These are phyloP conservation scores for Latrodectus elegans DNA, from an alignment of 2,888 invertebrate species.

Conservation along the genomic window DNA sequence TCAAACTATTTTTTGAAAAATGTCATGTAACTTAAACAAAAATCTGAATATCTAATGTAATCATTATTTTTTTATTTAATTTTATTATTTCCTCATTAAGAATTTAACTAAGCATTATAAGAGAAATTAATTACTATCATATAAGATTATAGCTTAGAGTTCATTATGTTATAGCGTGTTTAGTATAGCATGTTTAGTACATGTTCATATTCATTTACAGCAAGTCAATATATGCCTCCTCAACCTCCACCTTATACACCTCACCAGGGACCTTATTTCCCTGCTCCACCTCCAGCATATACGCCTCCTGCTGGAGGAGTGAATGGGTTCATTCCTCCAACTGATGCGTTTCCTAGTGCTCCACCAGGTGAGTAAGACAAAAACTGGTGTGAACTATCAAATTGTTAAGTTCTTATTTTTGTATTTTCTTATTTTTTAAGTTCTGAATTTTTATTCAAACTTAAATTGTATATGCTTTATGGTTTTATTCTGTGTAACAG, in stretches of 20 bases:
- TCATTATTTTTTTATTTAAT: too few relatives aligned
- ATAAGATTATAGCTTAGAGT: too few relatives aligned
- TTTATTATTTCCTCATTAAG: too few relatives aligned
- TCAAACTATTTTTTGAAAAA: too few relatives aligned
- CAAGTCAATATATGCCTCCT: slow-evolving; percentile 80
- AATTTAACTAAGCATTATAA: too few relatives aligned
- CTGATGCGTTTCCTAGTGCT: slow-evolving; percentile 80
- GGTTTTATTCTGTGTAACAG: slow-evolving; percentile 74
- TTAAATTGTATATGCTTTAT: background rate
- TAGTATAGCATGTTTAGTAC: too few relatives aligned
- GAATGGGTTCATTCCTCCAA: slow-evolving; percentile 94
- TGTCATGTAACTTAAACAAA: too few relatives aligned
- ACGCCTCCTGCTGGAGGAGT: slow-evolving; percentile 89
- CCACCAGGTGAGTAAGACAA: slow-evolving; percentile 75
- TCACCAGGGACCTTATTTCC: slow-evolving; percentile 80
- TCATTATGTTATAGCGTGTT: too few relatives aligned
- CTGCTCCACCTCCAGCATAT: slow-evolving; percentile 93
- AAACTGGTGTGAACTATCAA: background rate
- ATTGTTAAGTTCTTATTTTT: background rate
- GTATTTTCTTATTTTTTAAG: background rate
- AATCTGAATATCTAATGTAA: too few relatives aligned
- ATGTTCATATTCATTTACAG: slow-evolving; percentile 73
- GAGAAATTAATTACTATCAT: too few relatives aligned
- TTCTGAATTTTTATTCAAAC: background rate
- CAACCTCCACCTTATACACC: slow-evolving; percentile 89